Evolutionary conservation across 1,140 invertebrate genomes (phyloP).

Genomic region (Ridgeia piscesae): DNA sequence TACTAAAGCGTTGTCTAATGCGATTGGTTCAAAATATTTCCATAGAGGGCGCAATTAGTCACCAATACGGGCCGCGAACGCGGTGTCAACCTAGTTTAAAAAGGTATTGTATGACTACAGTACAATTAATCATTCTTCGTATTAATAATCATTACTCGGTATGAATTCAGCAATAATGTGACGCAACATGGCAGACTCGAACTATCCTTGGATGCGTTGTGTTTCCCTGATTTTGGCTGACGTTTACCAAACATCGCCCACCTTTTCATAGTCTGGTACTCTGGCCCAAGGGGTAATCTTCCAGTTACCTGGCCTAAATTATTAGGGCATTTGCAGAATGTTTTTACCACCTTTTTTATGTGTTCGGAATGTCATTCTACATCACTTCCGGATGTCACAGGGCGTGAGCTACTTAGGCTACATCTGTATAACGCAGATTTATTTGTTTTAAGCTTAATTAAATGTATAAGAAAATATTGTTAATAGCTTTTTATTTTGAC

Average conservation of each 20-base stretch:
- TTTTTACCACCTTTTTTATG: too few species aligned
- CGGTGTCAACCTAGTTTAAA: not conserved
- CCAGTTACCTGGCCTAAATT: too few species aligned
- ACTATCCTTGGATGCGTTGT: not conserved
- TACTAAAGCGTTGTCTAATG: not conserved
- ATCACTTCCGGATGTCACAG: too few species aligned
- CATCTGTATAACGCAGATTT: too few species aligned
- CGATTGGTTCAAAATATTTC: not conserved
- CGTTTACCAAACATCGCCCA: not conserved
- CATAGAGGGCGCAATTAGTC: not conserved
- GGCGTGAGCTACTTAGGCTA: too few species aligned
- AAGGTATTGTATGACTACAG: not conserved
- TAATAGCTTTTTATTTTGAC: too few species aligned
- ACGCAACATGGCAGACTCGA: not conserved
- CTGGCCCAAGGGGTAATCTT: too few species aligned
- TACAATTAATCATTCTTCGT: not conserved
- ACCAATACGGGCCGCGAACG: not conserved
- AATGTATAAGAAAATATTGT: too few species aligned
- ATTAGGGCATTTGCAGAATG: too few species aligned
- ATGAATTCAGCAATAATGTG: not conserved
- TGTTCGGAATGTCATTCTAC: too few species aligned
- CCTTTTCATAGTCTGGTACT: not conserved
- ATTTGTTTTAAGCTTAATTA: too few species aligned
- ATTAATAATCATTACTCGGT: not conserved
- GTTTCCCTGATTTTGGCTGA: not conserved